A percentile compares a stretch with the other conserved stretches of the same genome.
Conservation (phyloP, 2,888 invertebrate genomes). For the Hypena proboscidalis region DNA sequence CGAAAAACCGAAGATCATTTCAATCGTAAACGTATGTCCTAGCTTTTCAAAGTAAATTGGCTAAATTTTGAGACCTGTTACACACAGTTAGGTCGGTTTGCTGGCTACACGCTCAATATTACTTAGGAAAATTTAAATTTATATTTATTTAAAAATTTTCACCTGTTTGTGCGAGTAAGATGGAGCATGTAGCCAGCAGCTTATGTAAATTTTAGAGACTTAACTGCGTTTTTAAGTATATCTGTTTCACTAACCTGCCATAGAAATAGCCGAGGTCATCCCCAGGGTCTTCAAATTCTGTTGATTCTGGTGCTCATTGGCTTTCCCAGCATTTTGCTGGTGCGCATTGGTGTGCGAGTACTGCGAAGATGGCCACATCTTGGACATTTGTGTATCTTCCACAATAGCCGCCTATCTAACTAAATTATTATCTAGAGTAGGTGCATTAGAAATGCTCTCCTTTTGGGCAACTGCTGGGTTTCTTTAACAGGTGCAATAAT, state of each 20-base stretch:
- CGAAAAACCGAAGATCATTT: too few species aligned
- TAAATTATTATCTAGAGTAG: conserved; percentile 45
- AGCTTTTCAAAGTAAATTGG: too few species aligned
- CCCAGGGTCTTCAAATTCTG: conserved; percentile 90
- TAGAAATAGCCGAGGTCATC: conserved; percentile 97
- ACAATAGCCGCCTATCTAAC: conserved; percentile 29
- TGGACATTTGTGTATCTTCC: conserved; percentile 43
- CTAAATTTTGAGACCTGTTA: too few species aligned
- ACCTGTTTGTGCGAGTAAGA: too few species aligned
- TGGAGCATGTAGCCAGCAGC: too few species aligned
- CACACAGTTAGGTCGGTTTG: too few species aligned
- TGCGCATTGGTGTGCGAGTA: conserved; percentile 74
- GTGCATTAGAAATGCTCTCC: conserved; percentile 58
- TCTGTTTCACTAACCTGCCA: conserved; percentile 82
- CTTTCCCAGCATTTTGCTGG: conserved; percentile 55
- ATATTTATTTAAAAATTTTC: too few species aligned
- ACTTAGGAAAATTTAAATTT: too few species aligned
- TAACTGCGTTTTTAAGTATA: background rate
- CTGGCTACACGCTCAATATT: too few species aligned
- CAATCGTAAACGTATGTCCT: too few species aligned
- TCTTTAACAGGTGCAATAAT: conserved; percentile 27
- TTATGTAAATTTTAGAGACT: too few species aligned
- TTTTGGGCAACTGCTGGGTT: conserved; percentile 51
- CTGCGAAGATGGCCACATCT: conserved; percentile 84
- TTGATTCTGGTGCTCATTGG: conserved; percentile 80